phyloP scores from a whole-genome alignment of 2,797 vertebrate species.

The Sebastes vulpes region DNA sequence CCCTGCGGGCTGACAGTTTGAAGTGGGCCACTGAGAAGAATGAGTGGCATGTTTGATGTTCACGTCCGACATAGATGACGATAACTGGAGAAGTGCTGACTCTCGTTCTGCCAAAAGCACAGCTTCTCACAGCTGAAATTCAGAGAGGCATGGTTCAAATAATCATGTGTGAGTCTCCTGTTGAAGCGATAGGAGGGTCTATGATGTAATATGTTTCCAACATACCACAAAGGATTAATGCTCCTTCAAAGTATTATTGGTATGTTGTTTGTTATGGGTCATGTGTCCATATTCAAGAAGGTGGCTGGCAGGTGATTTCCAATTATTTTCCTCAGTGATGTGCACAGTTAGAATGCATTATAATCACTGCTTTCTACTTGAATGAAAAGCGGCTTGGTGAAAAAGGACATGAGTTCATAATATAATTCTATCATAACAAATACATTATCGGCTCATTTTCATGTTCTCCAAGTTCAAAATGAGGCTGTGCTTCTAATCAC shows the following conservation, averaged over 20 bases:
- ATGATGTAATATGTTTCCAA: background rate
- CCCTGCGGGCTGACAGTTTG: conserved; percentile 14
- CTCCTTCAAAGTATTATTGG: background rate
- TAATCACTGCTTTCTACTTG: background rate
- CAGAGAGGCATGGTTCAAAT: conserved; percentile 6
- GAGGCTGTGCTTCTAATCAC: background rate
- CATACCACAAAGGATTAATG: conserved; percentile 9
- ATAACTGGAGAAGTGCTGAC: conserved; percentile 26
- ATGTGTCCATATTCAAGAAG: background rate
- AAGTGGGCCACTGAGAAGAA: conserved; percentile 19
- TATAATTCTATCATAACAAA: background rate
- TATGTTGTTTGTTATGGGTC: background rate
- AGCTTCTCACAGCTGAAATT: conserved; percentile 9
- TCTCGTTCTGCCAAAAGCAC: conserved; percentile 2
- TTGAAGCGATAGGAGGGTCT: background rate
- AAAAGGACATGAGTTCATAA: background rate
- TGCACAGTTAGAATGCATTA: background rate
- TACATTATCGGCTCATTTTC: background rate
- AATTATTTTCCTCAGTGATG: background rate
- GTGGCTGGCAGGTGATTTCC: background rate
- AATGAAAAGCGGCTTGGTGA: background rate
- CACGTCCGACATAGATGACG: conserved; percentile 26
- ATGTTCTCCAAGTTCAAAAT: background rate
- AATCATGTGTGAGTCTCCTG: background rate
- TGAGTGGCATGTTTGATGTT: conserved; percentile 1